Base-by-base conservation (phyloP, 2,888 invertebrate genomes). In the Hypomecis atomaria region DNA sequence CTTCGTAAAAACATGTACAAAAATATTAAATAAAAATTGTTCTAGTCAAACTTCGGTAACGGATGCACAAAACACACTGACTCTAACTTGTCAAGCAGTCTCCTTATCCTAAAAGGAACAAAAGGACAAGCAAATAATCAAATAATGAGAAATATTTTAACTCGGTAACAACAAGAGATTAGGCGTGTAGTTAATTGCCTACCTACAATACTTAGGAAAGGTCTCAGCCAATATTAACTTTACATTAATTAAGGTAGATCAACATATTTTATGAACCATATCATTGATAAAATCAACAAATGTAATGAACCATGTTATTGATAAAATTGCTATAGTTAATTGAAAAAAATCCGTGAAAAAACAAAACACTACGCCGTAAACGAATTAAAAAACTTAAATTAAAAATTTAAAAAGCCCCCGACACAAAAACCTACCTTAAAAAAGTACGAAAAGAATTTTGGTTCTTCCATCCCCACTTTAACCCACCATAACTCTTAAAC, bases 91-190 rank as follows among this genome's bases (percentile, higher is more conserved):
- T 36, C 48, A n/a, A 23, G 7, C 34, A 34, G 33, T 13, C 10
- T 45, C 42, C 40, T 53, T 54, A 54, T 54, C 48, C 11, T 11
- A 37, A 45, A 50, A 38, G 23, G 43, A 43, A 54, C 58, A 44
- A 58, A 58, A 58, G 43, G 5, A 43, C 54, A 59, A 53, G 44
- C 23, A 63, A 54, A 49, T 10, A 13, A 59, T 54, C 44, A 59
- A 42, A 33, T 63, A 58, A 63, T 47, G 47, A 58, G 48, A 54
- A 47, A 55, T 40, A 13, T 33, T 43, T 42, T 34, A 38, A 11
- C 4, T 11, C 7, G 44, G 13, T 44, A 38, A 58, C 13, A 23
- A 36, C 47, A 52, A 56, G 37, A 47, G 57, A 62, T 58, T 45
- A 45, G 7, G 11, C n/a, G 10, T 38, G 7, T 9, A 23, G 23